Percentiles rank a stretch among this genome's conserved stretches.
phyloP scores from a whole-genome alignment of 2,113 vertebrate species.

The Numida meleagris region DNA sequence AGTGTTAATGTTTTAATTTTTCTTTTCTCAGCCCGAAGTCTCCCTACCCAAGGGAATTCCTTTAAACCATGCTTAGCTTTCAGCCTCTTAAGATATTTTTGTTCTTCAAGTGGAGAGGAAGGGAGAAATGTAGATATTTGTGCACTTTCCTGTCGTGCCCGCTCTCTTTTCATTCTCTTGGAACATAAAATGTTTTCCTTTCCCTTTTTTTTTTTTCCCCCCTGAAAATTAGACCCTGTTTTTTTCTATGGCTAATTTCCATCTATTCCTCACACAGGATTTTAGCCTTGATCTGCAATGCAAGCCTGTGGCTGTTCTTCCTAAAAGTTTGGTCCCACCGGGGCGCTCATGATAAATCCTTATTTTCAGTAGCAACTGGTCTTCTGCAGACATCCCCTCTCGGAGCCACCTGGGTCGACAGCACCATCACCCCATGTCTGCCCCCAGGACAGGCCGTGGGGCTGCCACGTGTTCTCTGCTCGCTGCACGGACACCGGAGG shows the following conservation, averaged over 20 bases:
- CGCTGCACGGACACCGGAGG: not conserved
- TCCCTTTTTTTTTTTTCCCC: not conserved
- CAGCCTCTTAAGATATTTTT: not conserved
- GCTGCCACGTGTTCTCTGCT: fast-evolving
- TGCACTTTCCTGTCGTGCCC: not conserved
- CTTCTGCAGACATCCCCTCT: not conserved
- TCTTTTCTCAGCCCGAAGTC: not conserved
- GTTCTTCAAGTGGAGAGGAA: constrained; percentile 3
- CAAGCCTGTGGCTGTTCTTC: constrained; percentile 33
- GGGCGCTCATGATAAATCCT: constrained; percentile 19
- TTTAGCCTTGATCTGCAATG: constrained; percentile 46
- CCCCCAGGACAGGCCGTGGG: not conserved
- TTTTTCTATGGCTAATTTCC: constrained; percentile 38
- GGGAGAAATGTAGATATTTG: not conserved
- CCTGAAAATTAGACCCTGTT: not conserved
- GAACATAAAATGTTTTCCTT: constrained; percentile 5
- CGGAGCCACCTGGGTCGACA: fast-evolving
- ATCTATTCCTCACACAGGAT: not conserved
- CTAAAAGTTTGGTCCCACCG: constrained; percentile 43
- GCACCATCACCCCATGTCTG: fast-evolving
- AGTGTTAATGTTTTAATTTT: constrained; percentile 32
- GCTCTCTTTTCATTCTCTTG: not conserved
- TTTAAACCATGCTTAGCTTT: not conserved
- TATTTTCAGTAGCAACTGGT: constrained; percentile 18
- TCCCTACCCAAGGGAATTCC: not conserved